Percentiles rank a stretch among this genome's conserved stretches.
Conservation (phyloP, 1,140 invertebrate genomes). For the Latrodectus geometricus region DNA sequence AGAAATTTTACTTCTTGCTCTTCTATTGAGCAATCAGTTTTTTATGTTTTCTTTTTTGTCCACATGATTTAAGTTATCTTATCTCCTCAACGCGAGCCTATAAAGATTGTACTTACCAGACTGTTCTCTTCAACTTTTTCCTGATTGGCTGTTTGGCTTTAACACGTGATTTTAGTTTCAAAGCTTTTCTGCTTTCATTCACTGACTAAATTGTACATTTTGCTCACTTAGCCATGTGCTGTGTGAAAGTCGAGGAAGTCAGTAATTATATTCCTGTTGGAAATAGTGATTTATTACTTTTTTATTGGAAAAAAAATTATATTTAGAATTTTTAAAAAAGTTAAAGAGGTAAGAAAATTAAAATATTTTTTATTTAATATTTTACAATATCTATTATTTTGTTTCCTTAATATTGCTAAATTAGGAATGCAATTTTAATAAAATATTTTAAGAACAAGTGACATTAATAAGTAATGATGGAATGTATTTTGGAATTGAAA, state of each 20-base stretch:
- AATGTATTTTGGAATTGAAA: too few relatives aligned
- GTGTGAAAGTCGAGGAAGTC: not conserved
- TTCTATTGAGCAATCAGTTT: not conserved
- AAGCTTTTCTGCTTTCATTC: not conserved
- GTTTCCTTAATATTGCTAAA: too few relatives aligned
- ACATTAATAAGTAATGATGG: too few relatives aligned
- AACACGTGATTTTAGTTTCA: not conserved
- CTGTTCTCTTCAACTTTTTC: not conserved
- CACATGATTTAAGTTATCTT: not conserved
- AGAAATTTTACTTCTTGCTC: not conserved
- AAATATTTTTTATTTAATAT: not conserved
- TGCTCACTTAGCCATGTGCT: constrained; percentile 18
- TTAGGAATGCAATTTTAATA: too few relatives aligned
- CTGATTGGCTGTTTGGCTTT: constrained; percentile 30
- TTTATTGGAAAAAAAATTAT: constrained; percentile 26
- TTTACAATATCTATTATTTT: too few relatives aligned
- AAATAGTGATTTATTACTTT: constrained; percentile 3
- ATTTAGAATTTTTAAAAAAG: not conserved
- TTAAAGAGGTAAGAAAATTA: not conserved
- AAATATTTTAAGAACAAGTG: too few relatives aligned
- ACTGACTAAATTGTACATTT: not conserved
- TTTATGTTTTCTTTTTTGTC: not conserved
- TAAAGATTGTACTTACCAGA: not conserved
- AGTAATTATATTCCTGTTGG: not conserved
- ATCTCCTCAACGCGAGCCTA: not conserved